These are phyloP conservation scores for Dorcus hopei DNA, from an alignment of 2,888 invertebrate genomes.

Conservation along the genomic window DNA sequence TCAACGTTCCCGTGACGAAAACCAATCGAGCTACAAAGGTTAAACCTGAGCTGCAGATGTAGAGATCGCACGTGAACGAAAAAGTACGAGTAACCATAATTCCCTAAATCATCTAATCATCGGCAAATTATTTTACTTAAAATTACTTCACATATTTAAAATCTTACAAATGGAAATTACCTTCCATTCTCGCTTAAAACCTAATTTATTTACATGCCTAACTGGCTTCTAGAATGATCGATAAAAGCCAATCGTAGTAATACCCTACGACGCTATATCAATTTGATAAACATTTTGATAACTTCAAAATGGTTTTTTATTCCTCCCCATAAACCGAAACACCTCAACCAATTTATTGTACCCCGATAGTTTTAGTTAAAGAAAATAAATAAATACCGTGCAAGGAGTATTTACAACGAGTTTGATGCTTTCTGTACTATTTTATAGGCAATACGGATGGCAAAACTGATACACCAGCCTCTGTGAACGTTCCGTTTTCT, in stretches of 20 bases:
- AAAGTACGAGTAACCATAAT: not conserved
- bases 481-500: slow-evolving; percentile 97
- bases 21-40: slow-evolving; percentile 15
- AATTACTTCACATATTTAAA: slow-evolving; percentile 29
- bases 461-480: slow-evolving; percentile 99
- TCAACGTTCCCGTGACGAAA: slow-evolving; percentile 4
- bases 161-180: slow-evolving; percentile 52
- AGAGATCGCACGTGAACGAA: too few relatives aligned
- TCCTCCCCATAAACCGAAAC: slow-evolving; percentile 10
- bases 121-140: slow-evolving; percentile 48
- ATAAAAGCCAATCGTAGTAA: slow-evolving; percentile 35
- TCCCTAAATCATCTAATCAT: slow-evolving; percentile 32
- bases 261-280: slow-evolving; percentile 39
- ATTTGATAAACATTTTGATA: slow-evolving; percentile 37
- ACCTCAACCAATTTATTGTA: slow-evolving; percentile 15
- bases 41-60: slow-evolving; percentile 5
- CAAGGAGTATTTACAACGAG: slow-evolving; percentile 22
- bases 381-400: slow-evolving; percentile 22
- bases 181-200: slow-evolving; percentile 43
- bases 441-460: slow-evolving; percentile 85
- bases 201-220: slow-evolving; percentile 30
- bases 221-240: slow-evolving; percentile 27
- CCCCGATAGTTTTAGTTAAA: slow-evolving; percentile 8
- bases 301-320: slow-evolving; percentile 40
- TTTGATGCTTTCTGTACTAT: not conserved